Evolutionary conservation across 2,888 invertebrate species (phyloP).

Genomic region (Drosophila quinaria): DNA sequence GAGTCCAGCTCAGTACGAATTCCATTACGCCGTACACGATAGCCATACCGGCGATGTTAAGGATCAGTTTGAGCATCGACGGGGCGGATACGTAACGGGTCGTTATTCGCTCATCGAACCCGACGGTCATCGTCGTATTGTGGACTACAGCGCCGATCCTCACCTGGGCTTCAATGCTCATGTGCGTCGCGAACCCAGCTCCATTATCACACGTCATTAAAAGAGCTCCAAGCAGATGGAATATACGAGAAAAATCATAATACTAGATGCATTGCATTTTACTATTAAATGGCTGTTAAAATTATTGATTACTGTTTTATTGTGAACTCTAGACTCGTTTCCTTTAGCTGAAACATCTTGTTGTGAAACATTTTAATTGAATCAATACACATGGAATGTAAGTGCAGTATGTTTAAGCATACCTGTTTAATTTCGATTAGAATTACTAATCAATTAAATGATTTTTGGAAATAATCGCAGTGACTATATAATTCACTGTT

Average conservation of each 20-base stretch:
- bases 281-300: slow-evolving; percentile 47
- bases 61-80: slow-evolving; percentile 85
- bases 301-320: not conserved
- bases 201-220: slow-evolving; percentile 45
- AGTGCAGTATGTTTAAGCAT: no score
- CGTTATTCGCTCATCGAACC: slow-evolving; percentile 85
- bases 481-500: no score
- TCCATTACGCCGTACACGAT: slow-evolving; percentile 85
- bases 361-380: no score
- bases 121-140: slow-evolving; percentile 84
- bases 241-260: not conserved
- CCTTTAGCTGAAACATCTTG: no score
- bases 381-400: no score
- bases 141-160: slow-evolving; percentile 85
- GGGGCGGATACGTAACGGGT: slow-evolving; percentile 84
- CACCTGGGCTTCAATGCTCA: slow-evolving; percentile 84
- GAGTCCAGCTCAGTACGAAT: slow-evolving; percentile 84
- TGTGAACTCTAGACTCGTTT: not conserved
- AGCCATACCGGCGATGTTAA: slow-evolving; percentile 85
- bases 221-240: not conserved
- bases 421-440: no score
- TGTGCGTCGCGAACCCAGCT: slow-evolving; percentile 82
- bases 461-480: no score
- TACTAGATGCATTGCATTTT: slow-evolving; percentile 3
- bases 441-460: no score